Conservation (phyloP, 2,113 vertebrate genomes). For the Cryptotis parvus region DNA sequence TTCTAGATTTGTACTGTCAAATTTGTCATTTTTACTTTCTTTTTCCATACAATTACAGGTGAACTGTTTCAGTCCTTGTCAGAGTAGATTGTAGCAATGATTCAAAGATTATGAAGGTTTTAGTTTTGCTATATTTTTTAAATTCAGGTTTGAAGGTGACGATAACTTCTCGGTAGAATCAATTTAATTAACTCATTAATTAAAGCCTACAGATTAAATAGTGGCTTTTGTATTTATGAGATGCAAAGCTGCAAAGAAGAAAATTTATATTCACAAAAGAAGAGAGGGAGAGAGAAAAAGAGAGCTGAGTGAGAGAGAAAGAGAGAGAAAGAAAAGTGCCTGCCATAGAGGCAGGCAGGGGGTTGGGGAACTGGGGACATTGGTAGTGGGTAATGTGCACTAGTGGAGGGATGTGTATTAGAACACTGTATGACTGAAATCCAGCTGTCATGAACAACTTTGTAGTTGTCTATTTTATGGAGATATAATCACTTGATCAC, state of each 20-base stretch:
- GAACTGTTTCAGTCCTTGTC: neutral
- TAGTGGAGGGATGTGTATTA: too few relatives aligned
- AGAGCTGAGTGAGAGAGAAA: too few relatives aligned
- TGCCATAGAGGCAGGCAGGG: too few relatives aligned
- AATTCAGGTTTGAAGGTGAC: slow-evolving; percentile 22
- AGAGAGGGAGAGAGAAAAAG: too few relatives aligned
- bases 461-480: too few relatives aligned
- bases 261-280: too few relatives aligned
- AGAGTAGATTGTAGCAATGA: neutral
- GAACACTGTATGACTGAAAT: too few relatives aligned
- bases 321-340: too few relatives aligned
- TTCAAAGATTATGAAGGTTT: neutral
- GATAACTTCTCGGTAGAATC: slow-evolving; percentile 40
- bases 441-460: too few relatives aligned
- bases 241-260: slow-evolving; percentile 36
- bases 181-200: slow-evolving; percentile 26
- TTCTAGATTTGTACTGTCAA: neutral
- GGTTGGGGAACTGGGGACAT: too few relatives aligned
- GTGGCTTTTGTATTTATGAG: slow-evolving; percentile 21
- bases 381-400: too few relatives aligned
- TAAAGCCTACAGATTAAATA: neutral
- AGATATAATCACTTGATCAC: too few relatives aligned
- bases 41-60: neutral
- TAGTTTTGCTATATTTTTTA: slow-evolving; percentile 1
- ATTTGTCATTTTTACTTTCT: slow-evolving; percentile 27